These are phyloP conservation scores for Creontiades dilutus DNA, from an alignment of 2,888 invertebrate species.

Conservation along the genomic window DNA sequence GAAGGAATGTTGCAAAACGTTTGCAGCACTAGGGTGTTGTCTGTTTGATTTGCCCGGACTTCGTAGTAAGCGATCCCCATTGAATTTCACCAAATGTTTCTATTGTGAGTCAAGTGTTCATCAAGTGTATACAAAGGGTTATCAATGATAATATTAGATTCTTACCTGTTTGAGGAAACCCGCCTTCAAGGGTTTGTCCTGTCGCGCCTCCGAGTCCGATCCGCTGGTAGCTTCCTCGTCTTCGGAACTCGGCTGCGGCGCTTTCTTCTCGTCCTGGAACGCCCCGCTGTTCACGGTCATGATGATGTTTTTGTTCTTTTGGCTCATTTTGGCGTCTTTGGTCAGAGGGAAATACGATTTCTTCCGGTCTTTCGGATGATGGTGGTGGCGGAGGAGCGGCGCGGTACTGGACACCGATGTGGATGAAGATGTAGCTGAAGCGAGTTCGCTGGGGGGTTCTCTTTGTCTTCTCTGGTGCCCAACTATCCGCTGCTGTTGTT, in stretches of 20 bases:
- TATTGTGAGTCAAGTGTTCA: no score
- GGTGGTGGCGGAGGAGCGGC: slow-evolving; percentile 51
- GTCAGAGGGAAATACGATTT: slow-evolving; percentile 65
- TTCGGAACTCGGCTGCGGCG: background rate
- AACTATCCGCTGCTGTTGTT: slow-evolving; percentile 58
- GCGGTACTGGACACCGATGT: slow-evolving; percentile 76
- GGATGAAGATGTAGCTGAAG: slow-evolving; percentile 76
- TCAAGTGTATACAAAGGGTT: no score
- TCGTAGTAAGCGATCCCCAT: no score
- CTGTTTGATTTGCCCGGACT: no score
- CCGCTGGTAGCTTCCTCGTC: slow-evolving; percentile 57
- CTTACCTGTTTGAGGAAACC: slow-evolving; percentile 62
- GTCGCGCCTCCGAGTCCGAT: background rate
- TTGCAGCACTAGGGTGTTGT: no score
- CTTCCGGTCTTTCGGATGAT: slow-evolving; percentile 73
- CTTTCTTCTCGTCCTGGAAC: slow-evolving; percentile 53
- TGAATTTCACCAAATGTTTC: no score
- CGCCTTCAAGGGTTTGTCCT: background rate
- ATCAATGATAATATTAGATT: background rate
- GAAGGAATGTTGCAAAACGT: no score
- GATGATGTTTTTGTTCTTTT: slow-evolving; percentile 76
- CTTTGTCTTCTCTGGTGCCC: slow-evolving; percentile 43
- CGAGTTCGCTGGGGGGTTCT: slow-evolving; percentile 75
- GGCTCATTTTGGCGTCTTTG: slow-evolving; percentile 73
- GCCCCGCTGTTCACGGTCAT: slow-evolving; percentile 73